These are phyloP conservation scores for Mobula hypostoma DNA, from an alignment of 2,113 vertebrate species.

Conservation along the genomic window DNA sequence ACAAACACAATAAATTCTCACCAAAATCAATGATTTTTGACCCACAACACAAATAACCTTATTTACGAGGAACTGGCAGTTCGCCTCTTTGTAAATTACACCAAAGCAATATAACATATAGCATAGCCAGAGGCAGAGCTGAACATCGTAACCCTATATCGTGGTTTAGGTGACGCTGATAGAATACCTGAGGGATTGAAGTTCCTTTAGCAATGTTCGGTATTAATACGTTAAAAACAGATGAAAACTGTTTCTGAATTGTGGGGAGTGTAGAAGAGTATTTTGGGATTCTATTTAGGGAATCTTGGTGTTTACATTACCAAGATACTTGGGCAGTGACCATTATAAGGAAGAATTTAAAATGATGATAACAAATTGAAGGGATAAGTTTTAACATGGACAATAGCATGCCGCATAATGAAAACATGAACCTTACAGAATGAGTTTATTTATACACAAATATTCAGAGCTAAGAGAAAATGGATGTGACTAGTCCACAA, in stretches of 20 bases:
- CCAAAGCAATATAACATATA: neutral
- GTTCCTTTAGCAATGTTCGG: neutral
- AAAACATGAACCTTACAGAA: neutral
- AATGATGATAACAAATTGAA: neutral
- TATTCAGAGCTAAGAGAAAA: neutral
- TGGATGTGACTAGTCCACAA: neutral
- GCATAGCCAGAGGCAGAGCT: neutral
- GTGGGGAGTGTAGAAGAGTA: neutral
- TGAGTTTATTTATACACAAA: neutral
- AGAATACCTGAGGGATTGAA: neutral
- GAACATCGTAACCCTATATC: neutral
- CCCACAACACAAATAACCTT: neutral
- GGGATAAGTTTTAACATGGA: neutral
- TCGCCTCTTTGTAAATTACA: neutral
- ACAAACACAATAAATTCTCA: neutral
- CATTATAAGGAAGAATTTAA: neutral
- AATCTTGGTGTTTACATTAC: neutral
- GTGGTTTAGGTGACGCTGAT: neutral
- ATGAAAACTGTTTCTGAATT: neutral
- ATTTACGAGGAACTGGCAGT: neutral
- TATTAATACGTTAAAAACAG: neutral
- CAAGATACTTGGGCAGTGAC: neutral
- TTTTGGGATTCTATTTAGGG: neutral
- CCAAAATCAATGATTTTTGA: neutral
- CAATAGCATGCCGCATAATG: neutral